Percentiles rank a stretch among this genome's conserved stretches.
These are phyloP conservation scores for Bombus polaris DNA, from an alignment of 1,140 invertebrate species.

Conservation along the genomic window DNA sequence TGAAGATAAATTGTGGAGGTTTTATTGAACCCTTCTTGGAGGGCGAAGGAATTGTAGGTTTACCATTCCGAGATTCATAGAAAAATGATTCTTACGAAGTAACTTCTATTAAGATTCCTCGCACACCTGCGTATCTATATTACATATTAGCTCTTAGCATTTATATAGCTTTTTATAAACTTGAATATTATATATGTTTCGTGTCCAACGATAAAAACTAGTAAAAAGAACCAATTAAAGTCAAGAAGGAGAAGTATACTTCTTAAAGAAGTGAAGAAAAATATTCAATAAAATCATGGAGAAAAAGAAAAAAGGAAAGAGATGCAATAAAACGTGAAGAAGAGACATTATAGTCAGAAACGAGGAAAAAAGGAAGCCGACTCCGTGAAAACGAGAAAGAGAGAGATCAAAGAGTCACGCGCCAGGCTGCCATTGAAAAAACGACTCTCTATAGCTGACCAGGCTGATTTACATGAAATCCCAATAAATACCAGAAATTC, in stretches of 20 bases:
- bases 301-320: not conserved
- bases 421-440: constrained; percentile 5
- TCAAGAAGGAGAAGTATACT: not conserved
- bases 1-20: not conserved
- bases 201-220: too few relatives aligned
- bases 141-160: not conserved
- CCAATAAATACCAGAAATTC: constrained; percentile 71
- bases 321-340: not conserved
- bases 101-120: not conserved
- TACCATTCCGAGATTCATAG: not conserved
- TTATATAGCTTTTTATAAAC: not conserved
- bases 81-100: too few relatives aligned
- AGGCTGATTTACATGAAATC: constrained; percentile 72
- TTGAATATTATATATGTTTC: not conserved
- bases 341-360: not conserved
- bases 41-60: not conserved
- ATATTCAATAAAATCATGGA: not conserved
- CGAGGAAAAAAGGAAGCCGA: not conserved
- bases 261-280: not conserved
- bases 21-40: not conserved
- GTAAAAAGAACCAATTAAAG: not conserved
- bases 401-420: constrained; percentile 12
- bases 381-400: not conserved
- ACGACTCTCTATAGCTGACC: not conserved
- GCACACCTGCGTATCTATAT: not conserved